These are phyloP conservation scores for Trachymyrmex septentrionalis DNA, from an alignment of 1,140 invertebrate species.

Conservation along the genomic window DNA sequence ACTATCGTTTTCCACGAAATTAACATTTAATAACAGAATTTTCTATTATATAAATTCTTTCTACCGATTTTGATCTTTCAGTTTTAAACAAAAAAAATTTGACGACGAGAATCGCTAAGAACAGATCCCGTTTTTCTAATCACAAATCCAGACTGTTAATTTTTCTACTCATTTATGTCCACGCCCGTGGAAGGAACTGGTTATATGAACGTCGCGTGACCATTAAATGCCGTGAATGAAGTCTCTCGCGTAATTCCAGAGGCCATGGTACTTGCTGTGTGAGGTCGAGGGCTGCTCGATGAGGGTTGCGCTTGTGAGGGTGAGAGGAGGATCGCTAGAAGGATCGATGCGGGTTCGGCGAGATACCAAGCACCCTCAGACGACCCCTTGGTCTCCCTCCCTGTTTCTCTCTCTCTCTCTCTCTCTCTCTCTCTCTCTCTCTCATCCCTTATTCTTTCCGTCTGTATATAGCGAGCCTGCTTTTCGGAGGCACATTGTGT, in stretches of 20 bases:
- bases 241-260: conserved; percentile 79
- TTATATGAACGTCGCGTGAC: conserved; percentile 72
- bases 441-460: conserved; percentile 14
- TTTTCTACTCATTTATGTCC: not conserved
- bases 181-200: not conserved
- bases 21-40: not conserved
- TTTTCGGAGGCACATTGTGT: conserved; percentile 78
- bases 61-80: not conserved
- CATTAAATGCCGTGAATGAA: conserved; percentile 76
- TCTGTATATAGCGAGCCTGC: conserved; percentile 23
- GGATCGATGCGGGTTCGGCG: conserved; percentile 83
- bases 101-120: not conserved
- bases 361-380: conserved; percentile 70
- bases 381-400: not conserved
- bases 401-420: not conserved
- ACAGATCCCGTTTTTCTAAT: not conserved
- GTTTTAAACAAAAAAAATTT: not conserved
- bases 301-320: conserved; percentile 64
- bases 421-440: not conserved
- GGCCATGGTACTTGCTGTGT: conserved; percentile 67
- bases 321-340: conserved; percentile 70
- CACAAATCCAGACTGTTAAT: not conserved
- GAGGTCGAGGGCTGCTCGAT: conserved; percentile 73
- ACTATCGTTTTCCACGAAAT: not conserved
- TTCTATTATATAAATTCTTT: not conserved